These are phyloP conservation scores for Eudemis profundana DNA, from an alignment of 2,888 invertebrate genomes.

Conservation along the genomic window DNA sequence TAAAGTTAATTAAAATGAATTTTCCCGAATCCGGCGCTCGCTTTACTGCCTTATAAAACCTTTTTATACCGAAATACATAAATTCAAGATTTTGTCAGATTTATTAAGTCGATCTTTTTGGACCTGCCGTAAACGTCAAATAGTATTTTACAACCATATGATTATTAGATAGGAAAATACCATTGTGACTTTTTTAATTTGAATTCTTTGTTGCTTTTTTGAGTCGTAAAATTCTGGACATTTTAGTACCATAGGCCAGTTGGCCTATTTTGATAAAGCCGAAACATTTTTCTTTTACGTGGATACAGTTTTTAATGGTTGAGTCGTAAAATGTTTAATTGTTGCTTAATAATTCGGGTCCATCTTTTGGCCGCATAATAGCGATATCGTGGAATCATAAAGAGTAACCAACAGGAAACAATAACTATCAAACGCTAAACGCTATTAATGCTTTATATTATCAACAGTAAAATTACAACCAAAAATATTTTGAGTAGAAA, in stretches of 20 bases:
- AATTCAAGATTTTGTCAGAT: constrained; percentile 80
- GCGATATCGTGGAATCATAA: constrained; percentile 55
- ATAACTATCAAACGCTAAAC: constrained; percentile 50
- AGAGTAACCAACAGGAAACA: constrained; percentile 56
- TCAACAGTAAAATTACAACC: neutral
- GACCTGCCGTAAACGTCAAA: constrained; percentile 81
- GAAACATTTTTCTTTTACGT: constrained; percentile 64
- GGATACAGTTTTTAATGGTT: constrained; percentile 56
- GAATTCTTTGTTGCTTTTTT: constrained; percentile 63
- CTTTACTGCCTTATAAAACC: constrained; percentile 70
- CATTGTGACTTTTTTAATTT: constrained; percentile 56
- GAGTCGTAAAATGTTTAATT: constrained; percentile 65
- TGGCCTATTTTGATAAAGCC: constrained; percentile 67
- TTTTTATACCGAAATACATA: constrained; percentile 67
- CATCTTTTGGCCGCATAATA: constrained; percentile 32
- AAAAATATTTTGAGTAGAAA: neutral
- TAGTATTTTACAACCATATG: constrained; percentile 75
- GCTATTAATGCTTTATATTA: constrained; percentile 3
- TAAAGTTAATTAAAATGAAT: constrained; percentile 74
- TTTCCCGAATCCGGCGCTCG: constrained; percentile 64
- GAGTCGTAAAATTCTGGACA: constrained; percentile 58
- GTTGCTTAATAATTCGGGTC: constrained; percentile 47
- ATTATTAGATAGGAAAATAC: constrained; percentile 62
- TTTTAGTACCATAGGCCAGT: constrained; percentile 60
- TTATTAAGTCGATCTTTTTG: constrained; percentile 80